Evolutionary conservation across 2,113 vertebrate genomes (phyloP).

Genomic region (Bufo bufo): DNA sequence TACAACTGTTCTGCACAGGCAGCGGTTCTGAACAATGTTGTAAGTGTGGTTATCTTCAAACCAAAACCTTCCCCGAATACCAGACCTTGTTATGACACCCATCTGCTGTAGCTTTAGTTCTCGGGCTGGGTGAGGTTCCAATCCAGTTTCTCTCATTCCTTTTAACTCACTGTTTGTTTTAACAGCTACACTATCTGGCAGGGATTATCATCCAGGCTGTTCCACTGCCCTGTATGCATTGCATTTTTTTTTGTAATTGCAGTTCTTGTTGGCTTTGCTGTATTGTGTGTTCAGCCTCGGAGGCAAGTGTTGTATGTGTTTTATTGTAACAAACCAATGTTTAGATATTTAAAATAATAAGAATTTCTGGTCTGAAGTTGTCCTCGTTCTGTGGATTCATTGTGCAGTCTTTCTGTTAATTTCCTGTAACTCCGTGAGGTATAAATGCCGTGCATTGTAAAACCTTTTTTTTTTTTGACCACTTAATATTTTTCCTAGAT

Average conservation of each 20-base stretch:
- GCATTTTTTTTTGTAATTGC: slow-evolving; percentile 23
- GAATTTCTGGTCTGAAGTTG: slow-evolving; percentile 32
- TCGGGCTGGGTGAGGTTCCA: slow-evolving; percentile 60
- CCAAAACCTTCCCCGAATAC: slow-evolving; percentile 50
- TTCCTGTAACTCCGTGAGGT: slow-evolving; percentile 25
- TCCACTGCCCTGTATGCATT: slow-evolving; percentile 41
- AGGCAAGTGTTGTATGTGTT: slow-evolving; percentile 48
- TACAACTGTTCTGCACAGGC: slow-evolving; percentile 62
- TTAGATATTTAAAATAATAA: slow-evolving; percentile 48
- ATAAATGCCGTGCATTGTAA: slow-evolving; percentile 7
- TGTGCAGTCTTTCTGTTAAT: slow-evolving; percentile 29
- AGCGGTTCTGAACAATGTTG: slow-evolving; percentile 61
- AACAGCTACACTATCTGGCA: slow-evolving; percentile 57
- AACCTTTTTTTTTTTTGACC: slow-evolving; percentile 12
- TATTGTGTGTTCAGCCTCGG: slow-evolving; percentile 11
- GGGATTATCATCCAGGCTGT: slow-evolving; percentile 50
- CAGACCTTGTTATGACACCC: slow-evolving; percentile 58
- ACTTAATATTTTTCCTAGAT: slow-evolving; percentile 26
- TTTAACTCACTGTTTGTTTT: slow-evolving; percentile 54
- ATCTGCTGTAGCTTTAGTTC: slow-evolving; percentile 61
- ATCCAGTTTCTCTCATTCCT: slow-evolving; percentile 50
- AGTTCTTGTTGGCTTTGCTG: slow-evolving; percentile 33
- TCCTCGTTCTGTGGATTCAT: slow-evolving; percentile 4
- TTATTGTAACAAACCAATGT: slow-evolving; percentile 56
- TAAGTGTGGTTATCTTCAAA: slow-evolving; percentile 62